Evolutionary conservation across 2,888 invertebrate genomes (phyloP), one percentile per base, ranked within the genome.

Genomic region (Drosophila borealis): DNA sequence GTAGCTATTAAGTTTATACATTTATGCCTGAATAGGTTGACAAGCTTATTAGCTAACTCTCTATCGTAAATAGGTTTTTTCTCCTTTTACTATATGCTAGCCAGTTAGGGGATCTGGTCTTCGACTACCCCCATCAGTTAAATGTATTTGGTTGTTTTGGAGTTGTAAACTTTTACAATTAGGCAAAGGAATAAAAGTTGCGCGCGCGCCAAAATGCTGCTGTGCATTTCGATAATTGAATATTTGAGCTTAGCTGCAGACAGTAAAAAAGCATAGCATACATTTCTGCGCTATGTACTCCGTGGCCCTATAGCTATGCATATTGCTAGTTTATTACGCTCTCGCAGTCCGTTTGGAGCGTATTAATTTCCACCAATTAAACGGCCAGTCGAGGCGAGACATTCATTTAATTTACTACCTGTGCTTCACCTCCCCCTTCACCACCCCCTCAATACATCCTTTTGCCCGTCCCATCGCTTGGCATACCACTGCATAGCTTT

Each of bases 341-440:
- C 61, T 51, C 78, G 64, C 75, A 51, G 61, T 64, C 33, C 51
- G 37, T 51, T 50, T 25, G 19, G 13, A 14, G 33, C 37, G 39
- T 10, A 48, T 74, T 50, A 50, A 57, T 55, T 57, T 61, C 54
- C 57, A 55, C 54, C 80, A 80, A 82, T 82, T 80, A 80, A 80
- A 82, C 70, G 61, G 36, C 50, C 25, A 65, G 79, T 86, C 63
- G 53, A 68, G 64, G 68, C 68, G 80, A 81, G 78, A 90, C 83
- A 81, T 90, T 90, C 82, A 74, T 82, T 84, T 90, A 89, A 91
- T 91, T 90, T 90, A 90, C 80, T 85, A 79, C 78, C 81, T 80
- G 76, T 61, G 36, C 55, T 56, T 25, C 74, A 41, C 41, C 11
- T 11, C 11, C 34, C 14, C 9, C 4, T n/a, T 9, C 9, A n/a